phyloP scores from a whole-genome alignment of 2,113 vertebrate species.

The Orcinus orca region DNA sequence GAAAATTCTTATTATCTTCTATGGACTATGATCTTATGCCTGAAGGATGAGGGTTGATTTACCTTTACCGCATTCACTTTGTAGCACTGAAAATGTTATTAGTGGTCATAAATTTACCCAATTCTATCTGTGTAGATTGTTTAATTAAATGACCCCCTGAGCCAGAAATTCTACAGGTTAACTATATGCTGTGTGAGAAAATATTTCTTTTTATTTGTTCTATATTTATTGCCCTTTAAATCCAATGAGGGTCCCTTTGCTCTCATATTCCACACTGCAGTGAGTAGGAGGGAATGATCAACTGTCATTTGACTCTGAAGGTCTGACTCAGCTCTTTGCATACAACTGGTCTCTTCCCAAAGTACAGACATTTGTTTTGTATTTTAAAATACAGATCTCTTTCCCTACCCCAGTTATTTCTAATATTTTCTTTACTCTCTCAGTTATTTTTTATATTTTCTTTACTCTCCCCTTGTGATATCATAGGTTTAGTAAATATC shows the following conservation, averaged over 20 bases:
- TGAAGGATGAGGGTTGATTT: conserved; percentile 45
- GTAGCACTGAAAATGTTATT: conserved; percentile 55
- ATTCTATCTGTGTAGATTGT: conserved; percentile 57
- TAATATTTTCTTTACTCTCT: not conserved
- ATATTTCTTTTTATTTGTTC: conserved; percentile 59
- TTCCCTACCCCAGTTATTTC: not conserved
- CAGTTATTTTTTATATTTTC: not conserved
- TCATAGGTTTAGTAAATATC: conserved; percentile 21
- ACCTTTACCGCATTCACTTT: conserved; percentile 35
- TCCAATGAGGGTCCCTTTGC: conserved; percentile 3
- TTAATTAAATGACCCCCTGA: conserved; percentile 61
- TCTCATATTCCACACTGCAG: conserved; percentile 45
- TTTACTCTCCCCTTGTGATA: not conserved
- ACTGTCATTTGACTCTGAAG: not conserved
- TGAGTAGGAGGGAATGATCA: not conserved
- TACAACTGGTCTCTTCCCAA: not conserved
- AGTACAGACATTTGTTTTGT: not conserved
- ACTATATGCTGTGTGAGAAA: conserved; percentile 53
- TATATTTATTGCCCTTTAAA: conserved; percentile 64
- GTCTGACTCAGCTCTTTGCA: not conserved
- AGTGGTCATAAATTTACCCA: conserved; percentile 50
- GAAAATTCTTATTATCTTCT: conserved; percentile 44
- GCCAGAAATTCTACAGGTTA: conserved; percentile 48
- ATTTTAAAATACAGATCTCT: conserved; percentile 29
- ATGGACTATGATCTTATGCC: conserved; percentile 29